Evolutionary conservation across 1,140 invertebrate species (phyloP), one percentile per base, ranked within the genome.

Genomic region (Pomacea maculata): DNA sequence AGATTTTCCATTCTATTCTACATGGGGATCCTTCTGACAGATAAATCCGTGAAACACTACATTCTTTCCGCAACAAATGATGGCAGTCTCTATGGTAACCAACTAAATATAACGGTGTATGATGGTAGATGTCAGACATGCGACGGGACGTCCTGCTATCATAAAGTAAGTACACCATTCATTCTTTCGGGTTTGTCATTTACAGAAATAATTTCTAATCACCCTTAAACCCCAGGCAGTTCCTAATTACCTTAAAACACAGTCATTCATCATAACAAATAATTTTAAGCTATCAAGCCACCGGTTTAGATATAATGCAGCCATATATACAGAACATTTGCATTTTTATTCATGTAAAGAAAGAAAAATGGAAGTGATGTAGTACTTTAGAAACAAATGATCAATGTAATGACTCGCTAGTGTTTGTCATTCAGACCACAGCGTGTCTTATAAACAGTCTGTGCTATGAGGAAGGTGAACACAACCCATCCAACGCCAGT

Each of bases 401-500:
- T n/a, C 9, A 19, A 61, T 54, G 4, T 45, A 79, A 63, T 14
- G 3, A 7, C 54, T 72, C 0, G 61, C 52, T 57, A 45, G 55
- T 10, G 34, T 14, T 52, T 79, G 14, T 29, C 10, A 52, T 34
- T 6, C 45, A 72, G 70, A 29, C 14, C 7, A 29, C 19, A 17
- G 65, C 71, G n/a, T 74, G 71, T 65, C 74, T 74, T 29, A 75
- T 80, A 70, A 52, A 75, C 71, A 52, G 54, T 52, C 79, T 74
- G 61, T 74, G 73, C 45, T 52, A 73, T 67, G 70, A 63, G 74
- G 25, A 65, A 6, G 52, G 64, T 0, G 45, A 64, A 21, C 45
- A 74, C 63, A 64, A 75, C 55, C 29, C 45, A 52, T 25, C 34
- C 74, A 71, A 80, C 25, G 63, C 45, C 54, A 80, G 70, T 64